Evolutionary conservation across 35 echinoderm and acorn worm species (phyloP), one percentile per base, ranked within the genome.

Genomic region (Anneissia japonica): DNA sequence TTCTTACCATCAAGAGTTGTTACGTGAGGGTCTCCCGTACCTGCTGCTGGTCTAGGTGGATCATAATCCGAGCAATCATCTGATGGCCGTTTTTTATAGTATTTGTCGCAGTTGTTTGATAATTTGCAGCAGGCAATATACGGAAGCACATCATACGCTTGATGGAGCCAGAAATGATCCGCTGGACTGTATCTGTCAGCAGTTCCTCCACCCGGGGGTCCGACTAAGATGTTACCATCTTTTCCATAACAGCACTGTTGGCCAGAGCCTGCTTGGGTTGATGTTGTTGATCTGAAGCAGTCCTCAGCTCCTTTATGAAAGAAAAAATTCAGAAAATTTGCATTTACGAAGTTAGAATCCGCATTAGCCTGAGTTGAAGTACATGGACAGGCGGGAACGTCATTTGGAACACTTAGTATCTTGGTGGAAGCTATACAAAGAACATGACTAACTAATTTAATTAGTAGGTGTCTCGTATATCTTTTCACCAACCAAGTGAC

Each of bases 171-270:
- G 32, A 80, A 84, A 12, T 1, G 26, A 29, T 38, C 73, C 4
- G 36, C 30, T 5, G 77, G 90, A 31, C 84, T 79, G 37, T 75
- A 87, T 41, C 19, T 36, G 77, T 91, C 86, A 83, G 35, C 32
- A 0, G 79, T 80, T 23, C 90, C 90, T 37, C 90, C 79, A 6
- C 84, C 84, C 16, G 84, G 90, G 32, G 77, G 84, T 32, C 79
- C 90, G 37, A 91, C 46, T 6, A 91, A 46, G 30, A 91, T 81
- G 28, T 81, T 76, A 10, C 84, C 90, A 81, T 91, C 90, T 5
- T 73, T 26, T 17, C 84, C 40, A n/a, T 91, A 91, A 38, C 90
- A 91, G 33, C 90, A 91, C 41, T 91, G 84, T 82, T 91, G 90
- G 34, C 90, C 84, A 32, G 84, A 13, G 37, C 84, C 84, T 4